phyloP scores from a whole-genome alignment of 2,113 vertebrate genomes.

The Otus sunia region DNA sequence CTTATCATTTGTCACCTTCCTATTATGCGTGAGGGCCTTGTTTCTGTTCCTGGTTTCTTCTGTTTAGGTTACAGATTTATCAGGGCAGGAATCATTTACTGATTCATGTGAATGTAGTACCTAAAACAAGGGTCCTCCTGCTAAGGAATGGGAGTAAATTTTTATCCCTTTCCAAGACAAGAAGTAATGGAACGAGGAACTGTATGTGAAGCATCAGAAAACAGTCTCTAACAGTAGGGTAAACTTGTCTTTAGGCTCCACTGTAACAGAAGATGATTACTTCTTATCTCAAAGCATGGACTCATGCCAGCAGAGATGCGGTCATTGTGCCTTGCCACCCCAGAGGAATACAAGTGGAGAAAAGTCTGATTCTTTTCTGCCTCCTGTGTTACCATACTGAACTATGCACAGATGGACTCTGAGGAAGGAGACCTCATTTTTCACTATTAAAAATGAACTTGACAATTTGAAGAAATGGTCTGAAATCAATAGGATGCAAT shows the following conservation, averaged over 20 bases:
- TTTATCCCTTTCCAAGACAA: neutral
- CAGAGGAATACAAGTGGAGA: neutral
- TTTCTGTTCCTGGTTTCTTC: neutral
- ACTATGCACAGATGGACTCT: neutral
- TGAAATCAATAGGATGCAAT: conserved; percentile 51
- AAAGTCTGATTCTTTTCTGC: neutral
- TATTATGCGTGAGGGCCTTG: neutral
- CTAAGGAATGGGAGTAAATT: neutral
- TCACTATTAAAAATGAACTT: conserved; percentile 41
- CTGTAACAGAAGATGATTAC: neutral
- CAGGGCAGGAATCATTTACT: neutral
- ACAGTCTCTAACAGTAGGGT: neutral
- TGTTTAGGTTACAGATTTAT: neutral
- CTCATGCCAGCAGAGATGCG: neutral
- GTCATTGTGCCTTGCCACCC: neutral
- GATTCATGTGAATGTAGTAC: neutral
- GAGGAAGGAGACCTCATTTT: conserved; percentile 15
- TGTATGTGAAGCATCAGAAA: neutral
- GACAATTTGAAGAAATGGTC: neutral
- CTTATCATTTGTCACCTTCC: neutral
- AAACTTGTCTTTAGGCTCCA: neutral
- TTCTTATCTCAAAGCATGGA: neutral
- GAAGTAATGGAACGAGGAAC: neutral
- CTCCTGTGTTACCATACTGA: neutral
- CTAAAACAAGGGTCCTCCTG: neutral